Evolutionary conservation across 2,797 vertebrate species (phyloP), one percentile per base, ranked within the genome.

Genomic region (Betta splendens): DNA sequence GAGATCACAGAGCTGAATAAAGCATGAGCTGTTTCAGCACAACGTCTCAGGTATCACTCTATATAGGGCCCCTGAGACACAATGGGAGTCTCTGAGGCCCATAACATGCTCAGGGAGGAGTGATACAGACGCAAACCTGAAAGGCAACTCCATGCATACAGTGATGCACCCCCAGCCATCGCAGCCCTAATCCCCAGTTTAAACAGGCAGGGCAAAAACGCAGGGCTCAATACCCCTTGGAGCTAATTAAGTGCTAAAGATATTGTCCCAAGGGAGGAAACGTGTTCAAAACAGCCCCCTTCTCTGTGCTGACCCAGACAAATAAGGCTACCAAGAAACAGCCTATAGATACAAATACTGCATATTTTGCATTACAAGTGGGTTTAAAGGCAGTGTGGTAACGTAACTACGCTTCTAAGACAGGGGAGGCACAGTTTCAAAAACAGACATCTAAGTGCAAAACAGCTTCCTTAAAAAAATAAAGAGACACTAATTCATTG

Each of bases 1-100:
- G 72, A 86, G 88, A 87, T 89, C 88, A 88, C 64, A 69, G 64
- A 63, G 63, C 70, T 91, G 91, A 90, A 93, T 92, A 88, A 92
- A 89, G 82, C 83, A 92, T 86, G 89, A 89, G 85, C 60, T 60
- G 72, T 77, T 78, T 53, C 75, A 42, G 76, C 65, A 23, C 49
- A 23, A 48, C 67, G 81, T 83, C 82, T 91, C 86, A 70, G 75
- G 86, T 91, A 87, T 90, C 92, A 52, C 77, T 58, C 56, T 33
- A 38, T 69, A 51, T 32, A 69, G 68, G 51, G 51, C 55, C 59
- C 69, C 17, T 9, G 42, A 45, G 51, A 76, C 61, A 89, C 84
- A 89, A 90, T 84, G 65, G 84, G 69, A 85, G 70, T 67, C 76
- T 78, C 79, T 47, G 61, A 75, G 75, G 72, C 57, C 79, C 65